phyloP scores from a whole-genome alignment of 2,888 invertebrate genomes.

The Lasioglossum vierecki region DNA sequence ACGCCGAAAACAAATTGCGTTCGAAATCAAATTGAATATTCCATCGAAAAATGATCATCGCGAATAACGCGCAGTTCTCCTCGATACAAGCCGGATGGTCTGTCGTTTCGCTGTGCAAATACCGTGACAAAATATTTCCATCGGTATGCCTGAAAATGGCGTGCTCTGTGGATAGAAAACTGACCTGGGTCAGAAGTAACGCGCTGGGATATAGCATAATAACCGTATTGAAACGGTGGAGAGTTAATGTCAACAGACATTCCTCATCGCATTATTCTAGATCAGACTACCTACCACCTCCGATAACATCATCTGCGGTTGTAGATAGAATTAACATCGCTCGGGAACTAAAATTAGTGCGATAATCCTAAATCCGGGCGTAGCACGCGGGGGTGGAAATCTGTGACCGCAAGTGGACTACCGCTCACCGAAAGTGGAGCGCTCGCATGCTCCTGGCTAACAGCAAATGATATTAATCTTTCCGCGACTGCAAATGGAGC shows the following conservation, averaged over 20 bases:
- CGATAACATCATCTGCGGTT: constrained; percentile 24
- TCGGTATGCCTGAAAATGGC: neutral
- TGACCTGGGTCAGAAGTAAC: neutral
- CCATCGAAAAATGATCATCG: neutral
- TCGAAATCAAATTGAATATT: neutral
- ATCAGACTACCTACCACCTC: constrained; percentile 9
- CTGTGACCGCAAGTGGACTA: constrained; percentile 28
- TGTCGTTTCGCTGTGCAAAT: neutral
- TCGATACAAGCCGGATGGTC: neutral
- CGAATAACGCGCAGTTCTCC: neutral
- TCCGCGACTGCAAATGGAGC: constrained; percentile 1
- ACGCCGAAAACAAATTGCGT: neutral
- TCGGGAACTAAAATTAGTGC: constrained; percentile 27
- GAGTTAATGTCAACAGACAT: constrained; percentile 7
- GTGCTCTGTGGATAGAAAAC: neutral
- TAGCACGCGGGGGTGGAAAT: neutral
- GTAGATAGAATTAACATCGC: constrained; percentile 26
- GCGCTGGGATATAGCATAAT: neutral
- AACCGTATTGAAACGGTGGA: neutral
- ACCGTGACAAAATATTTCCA: neutral
- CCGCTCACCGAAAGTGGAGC: constrained; percentile 22
- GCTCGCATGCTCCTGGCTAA: constrained; percentile 16
- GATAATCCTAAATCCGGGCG: constrained; percentile 24
- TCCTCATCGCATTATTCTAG: constrained; percentile 13
- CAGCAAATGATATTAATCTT: constrained; percentile 27